A percentile compares a stretch with the other conserved stretches of the same genome.
Evolutionary conservation across 2,888 invertebrate species (phyloP).

Genomic region (Melikaiella ostensackeni): DNA sequence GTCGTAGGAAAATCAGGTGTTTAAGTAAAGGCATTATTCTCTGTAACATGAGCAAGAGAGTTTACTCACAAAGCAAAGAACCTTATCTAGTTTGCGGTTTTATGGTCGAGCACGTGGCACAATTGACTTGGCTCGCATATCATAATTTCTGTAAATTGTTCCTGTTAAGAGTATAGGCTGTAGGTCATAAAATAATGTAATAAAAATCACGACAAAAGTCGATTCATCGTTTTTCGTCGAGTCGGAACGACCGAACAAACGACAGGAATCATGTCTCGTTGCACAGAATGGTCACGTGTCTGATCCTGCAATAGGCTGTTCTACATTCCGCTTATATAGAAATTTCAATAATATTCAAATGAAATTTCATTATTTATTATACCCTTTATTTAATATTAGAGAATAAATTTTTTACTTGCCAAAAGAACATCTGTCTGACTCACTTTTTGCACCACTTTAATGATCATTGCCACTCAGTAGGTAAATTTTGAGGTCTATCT

Average conservation of each 20-base stretch:
- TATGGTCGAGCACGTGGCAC: slow-evolving; percentile 35
- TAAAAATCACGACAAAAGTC: slow-evolving; percentile 51
- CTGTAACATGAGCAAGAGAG: slow-evolving; percentile 29
- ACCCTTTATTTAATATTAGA: no score
- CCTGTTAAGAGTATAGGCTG: slow-evolving; percentile 14
- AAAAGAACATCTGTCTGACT: no score
- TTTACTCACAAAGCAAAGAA: slow-evolving; percentile 36
- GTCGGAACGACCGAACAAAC: slow-evolving; percentile 69
- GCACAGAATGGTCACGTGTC: slow-evolving; percentile 58
- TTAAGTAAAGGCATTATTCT: slow-evolving; percentile 21
- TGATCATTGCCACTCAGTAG: no score
- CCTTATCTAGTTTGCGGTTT: slow-evolving; percentile 29
- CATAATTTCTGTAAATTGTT: slow-evolving; percentile 23
- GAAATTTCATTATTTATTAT: background rate
- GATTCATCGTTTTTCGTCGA: slow-evolving; percentile 59
- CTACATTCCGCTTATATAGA: background rate
- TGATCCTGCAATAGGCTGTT: background rate
- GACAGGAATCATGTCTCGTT: slow-evolving; percentile 76
- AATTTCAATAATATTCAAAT: background rate
- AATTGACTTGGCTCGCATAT: slow-evolving; percentile 27
- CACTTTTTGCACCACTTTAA: no score
- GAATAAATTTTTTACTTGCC: no score
- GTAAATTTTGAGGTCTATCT: no score
- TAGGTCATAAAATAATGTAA: slow-evolving; percentile 16
- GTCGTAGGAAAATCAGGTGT: slow-evolving; percentile 12